phyloP scores from a whole-genome alignment of 2,888 invertebrate genomes.

The Anthophora plumipes region DNA sequence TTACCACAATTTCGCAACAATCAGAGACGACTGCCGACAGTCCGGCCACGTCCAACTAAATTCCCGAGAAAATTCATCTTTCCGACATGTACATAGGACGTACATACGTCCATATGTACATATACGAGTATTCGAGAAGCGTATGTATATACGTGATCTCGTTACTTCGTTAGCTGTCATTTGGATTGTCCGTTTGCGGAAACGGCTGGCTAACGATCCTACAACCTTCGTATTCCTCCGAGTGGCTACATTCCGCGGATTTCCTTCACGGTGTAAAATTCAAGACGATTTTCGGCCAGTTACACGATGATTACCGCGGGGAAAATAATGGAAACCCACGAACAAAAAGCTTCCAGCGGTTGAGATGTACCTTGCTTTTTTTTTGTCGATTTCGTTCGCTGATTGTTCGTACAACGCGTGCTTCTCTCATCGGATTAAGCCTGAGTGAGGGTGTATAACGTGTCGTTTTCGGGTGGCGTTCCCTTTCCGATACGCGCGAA shows the following conservation, averaged over 20 bases:
- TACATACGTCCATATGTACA: too few relatives aligned
- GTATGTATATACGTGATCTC: slow-evolving; percentile 40
- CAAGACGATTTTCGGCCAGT: not conserved
- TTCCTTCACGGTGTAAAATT: not conserved
- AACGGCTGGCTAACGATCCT: slow-evolving; percentile 44
- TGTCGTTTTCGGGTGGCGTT: too few relatives aligned
- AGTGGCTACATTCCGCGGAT: not conserved
- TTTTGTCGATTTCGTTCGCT: too few relatives aligned
- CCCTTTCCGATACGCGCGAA: not conserved
- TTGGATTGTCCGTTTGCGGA: slow-evolving; percentile 50
- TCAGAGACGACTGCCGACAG: not conserved
- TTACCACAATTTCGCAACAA: slow-evolving; percentile 12
- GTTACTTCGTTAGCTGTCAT: slow-evolving; percentile 57
- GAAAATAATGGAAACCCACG: too few relatives aligned
- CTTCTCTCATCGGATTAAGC: not conserved
- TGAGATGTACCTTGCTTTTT: not conserved
- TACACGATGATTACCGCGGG: not conserved
- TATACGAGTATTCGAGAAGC: slow-evolving; percentile 3
- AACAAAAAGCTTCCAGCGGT: not conserved
- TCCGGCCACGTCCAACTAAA: slow-evolving; percentile 12
- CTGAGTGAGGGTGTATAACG: too few relatives aligned
- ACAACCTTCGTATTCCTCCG: slow-evolving; percentile 25
- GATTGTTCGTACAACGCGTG: too few relatives aligned
- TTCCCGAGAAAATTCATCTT: slow-evolving; percentile 43
- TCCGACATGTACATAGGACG: not conserved